Percentiles rank a stretch among this genome's conserved stretches.
Evolutionary conservation across 2,113 vertebrate species (phyloP).

Genomic region (Ictalurus furcatus): DNA sequence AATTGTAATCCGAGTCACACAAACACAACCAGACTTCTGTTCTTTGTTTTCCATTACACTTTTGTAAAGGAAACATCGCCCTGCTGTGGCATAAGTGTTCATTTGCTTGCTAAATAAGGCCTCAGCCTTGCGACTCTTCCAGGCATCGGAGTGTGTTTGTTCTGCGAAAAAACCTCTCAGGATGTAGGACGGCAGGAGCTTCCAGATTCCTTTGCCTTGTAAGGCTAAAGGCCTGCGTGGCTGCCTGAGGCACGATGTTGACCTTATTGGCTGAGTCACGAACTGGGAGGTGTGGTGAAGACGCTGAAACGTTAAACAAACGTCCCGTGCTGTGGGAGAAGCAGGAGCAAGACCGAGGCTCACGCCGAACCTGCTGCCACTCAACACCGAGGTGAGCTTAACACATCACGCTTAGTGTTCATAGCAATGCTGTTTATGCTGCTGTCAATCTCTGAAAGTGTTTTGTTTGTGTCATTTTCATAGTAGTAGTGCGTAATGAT

Average conservation of each 20-base stretch:
- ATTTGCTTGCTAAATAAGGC: slow-evolving; percentile 54
- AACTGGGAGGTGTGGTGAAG: slow-evolving; percentile 51
- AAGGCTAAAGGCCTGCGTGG: slow-evolving; percentile 46
- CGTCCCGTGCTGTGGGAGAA: slow-evolving; percentile 21
- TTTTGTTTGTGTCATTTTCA: neutral
- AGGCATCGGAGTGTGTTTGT: slow-evolving; percentile 12
- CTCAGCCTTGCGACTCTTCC: slow-evolving; percentile 4
- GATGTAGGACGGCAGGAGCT: slow-evolving; percentile 48
- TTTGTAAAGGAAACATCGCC: slow-evolving; percentile 30
- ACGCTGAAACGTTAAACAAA: slow-evolving; percentile 47
- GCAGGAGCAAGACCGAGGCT: slow-evolving; percentile 1
- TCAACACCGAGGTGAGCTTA: slow-evolving; percentile 32
- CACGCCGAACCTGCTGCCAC: slow-evolving; percentile 9
- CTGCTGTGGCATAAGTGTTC: slow-evolving; percentile 3
- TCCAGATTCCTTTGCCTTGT: slow-evolving; percentile 56
- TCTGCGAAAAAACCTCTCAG: slow-evolving; percentile 47
- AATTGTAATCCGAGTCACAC: slow-evolving; percentile 15
- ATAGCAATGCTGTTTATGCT: neutral
- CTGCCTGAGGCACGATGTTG: slow-evolving; percentile 35
- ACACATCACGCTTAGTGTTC: neutral
- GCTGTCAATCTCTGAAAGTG: neutral
- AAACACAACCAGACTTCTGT: slow-evolving; percentile 10
- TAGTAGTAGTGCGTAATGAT: neutral
- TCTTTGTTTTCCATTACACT: slow-evolving; percentile 21
- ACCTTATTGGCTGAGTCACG: slow-evolving; percentile 49